phyloP scores from a whole-genome alignment of 2,113 vertebrate genomes.

The Cephalopholis sonnerati region DNA sequence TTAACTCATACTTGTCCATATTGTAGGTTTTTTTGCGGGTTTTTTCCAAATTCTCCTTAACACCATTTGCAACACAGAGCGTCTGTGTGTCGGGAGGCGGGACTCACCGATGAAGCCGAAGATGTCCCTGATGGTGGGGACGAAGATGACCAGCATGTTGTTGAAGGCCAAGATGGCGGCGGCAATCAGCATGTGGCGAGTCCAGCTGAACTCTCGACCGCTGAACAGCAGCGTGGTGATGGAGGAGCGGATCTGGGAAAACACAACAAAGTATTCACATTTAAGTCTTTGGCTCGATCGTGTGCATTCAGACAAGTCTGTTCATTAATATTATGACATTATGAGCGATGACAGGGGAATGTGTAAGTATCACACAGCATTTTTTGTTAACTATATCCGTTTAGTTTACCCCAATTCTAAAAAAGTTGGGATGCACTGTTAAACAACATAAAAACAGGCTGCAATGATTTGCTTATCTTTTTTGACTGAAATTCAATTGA shows the following conservation, averaged over 20 bases:
- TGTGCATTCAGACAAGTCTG: neutral
- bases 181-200: constrained; percentile 92
- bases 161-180: constrained; percentile 88
- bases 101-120: constrained; percentile 98
- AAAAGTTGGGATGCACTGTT: too few species aligned
- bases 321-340: neutral
- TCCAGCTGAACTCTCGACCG: constrained; percentile 93
- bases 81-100: neutral
- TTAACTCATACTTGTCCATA: neutral
- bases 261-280: constrained; percentile 15
- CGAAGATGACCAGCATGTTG: constrained; percentile 95
- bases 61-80: neutral
- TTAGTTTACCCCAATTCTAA: neutral
- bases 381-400: neutral
- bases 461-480: too few species aligned
- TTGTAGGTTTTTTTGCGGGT: neutral
- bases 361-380: neutral
- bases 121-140: constrained; percentile 97
- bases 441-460: too few species aligned
- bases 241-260: constrained; percentile 92
- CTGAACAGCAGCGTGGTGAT: constrained; percentile 91
- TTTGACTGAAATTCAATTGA: too few species aligned
- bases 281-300: neutral
- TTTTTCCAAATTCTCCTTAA: neutral
- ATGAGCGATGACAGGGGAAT: neutral